Base-by-base conservation (phyloP, 2,113 vertebrate species). In the Corythornis madagascariensis region DNA sequence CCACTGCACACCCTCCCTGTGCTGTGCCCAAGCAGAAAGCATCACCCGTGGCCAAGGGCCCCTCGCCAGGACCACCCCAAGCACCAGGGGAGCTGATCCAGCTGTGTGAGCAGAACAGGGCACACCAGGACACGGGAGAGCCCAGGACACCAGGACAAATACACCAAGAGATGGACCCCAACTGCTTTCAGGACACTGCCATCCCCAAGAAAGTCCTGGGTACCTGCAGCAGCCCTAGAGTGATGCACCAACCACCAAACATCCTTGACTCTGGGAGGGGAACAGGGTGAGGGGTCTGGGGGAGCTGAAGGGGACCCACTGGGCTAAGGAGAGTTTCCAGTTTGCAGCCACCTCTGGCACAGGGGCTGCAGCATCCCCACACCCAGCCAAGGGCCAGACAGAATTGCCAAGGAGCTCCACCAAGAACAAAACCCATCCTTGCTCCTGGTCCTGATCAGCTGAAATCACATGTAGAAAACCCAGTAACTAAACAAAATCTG, bases 31-130 rank as follows among this genome's bases (percentile, higher is more conserved):
- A 83, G 81, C 64, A 69, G 43, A 35, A 55, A 60, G 29, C 31
- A 42, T 4, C 2, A 3, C 31, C 38, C 3, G 2, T 2, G 1
- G n/a, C 1, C 13, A 2, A 25, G 29, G 55, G 5, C 4, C 43
- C 14, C 35, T 73, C 12, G 8, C 25, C 66, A 21, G 45, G 13
- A 35, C 20, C 10, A 3, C 43, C 43, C 67, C 10, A 3, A 13
- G 31, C 2, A 1, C 31, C 4, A 3, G 35, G 25, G 42, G 31
- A 53, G 50, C 33, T 11, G 55, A 63, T 65, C 59, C 53, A 38
- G 72, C 38, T 53, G 53, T 4, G 2, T 1, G 10, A 47, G 11
- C 1, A 7, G 45, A 45, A 17, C 4, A 5, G 65, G 60, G 61
- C 31, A 59, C 65, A n/a, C 7, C 0, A 6, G 74, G 57, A 42